Conservation (phyloP, 2,888 invertebrate species). For the Dicranocentrus wangi region DNA sequence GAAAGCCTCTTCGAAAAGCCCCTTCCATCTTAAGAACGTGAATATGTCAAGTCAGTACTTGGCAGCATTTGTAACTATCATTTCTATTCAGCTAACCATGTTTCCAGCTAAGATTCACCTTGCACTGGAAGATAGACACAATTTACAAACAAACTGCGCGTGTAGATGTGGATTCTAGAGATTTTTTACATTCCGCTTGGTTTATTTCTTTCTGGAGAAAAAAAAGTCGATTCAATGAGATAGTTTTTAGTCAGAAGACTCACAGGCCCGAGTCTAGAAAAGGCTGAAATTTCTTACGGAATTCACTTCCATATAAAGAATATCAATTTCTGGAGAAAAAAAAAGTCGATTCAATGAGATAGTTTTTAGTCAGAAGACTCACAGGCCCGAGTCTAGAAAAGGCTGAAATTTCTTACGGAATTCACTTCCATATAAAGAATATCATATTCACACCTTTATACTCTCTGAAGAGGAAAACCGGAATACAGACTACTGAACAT, state of each 20-base stretch:
- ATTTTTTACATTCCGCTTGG: constrained; percentile 24
- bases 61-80: too few species aligned
- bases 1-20: too few species aligned
- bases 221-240: constrained; percentile 18
- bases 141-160: constrained; percentile 20
- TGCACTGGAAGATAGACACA: too few species aligned
- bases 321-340: not conserved
- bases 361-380: not conserved
- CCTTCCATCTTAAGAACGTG: too few species aligned
- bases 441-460: constrained; percentile 8
- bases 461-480: too few species aligned
- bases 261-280: not conserved
- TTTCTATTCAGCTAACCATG: too few species aligned
- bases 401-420: not conserved
- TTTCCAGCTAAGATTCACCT: too few species aligned
- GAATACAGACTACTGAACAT: too few species aligned
- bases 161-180: not conserved
- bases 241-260: not conserved
- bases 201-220: not conserved
- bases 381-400: not conserved
- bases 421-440: not conserved
- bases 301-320: not conserved
- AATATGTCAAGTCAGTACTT: too few species aligned
- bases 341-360: constrained; percentile 16
- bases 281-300: not conserved